A percentile compares a stretch with the other conserved stretches of the same genome.
These are phyloP conservation scores for Subacronicta megacephala DNA, from an alignment of 2,888 invertebrate species.

Conservation along the genomic window DNA sequence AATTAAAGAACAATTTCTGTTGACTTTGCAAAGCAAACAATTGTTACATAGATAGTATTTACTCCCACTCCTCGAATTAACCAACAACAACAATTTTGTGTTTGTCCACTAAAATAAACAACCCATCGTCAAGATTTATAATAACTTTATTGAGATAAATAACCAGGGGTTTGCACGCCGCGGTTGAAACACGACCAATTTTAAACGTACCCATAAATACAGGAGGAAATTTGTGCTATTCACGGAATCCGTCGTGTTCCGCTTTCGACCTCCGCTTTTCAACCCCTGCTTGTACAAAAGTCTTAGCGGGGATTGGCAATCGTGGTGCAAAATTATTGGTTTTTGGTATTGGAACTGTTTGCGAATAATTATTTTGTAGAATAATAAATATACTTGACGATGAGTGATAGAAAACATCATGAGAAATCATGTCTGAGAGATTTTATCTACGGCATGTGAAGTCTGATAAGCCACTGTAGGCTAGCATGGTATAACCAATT, in stretches of 20 bases:
- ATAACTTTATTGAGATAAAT: constrained; percentile 52
- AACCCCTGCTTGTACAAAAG: constrained; percentile 24
- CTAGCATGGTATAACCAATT: no score
- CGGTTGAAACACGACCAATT: constrained; percentile 49
- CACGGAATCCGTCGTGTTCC: constrained; percentile 50
- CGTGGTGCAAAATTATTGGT: constrained; percentile 16
- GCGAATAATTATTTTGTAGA: no score
- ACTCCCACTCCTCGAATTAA: constrained; percentile 25
- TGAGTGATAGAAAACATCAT: no score
- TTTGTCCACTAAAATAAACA: constrained; percentile 43
- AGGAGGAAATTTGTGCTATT: constrained; percentile 50
- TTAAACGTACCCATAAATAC: constrained; percentile 55
- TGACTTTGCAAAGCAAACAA: constrained; percentile 16
- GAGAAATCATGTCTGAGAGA: no score
- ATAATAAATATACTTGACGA: no score
- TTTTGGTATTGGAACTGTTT: constrained; percentile 15
- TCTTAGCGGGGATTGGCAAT: constrained; percentile 18
- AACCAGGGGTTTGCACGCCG: constrained; percentile 30
- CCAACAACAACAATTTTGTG: constrained; percentile 28
- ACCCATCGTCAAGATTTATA: constrained; percentile 48
- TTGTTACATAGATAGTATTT: constrained; percentile 14
- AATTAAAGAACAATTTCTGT: constrained; percentile 2
- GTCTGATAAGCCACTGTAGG: no score
- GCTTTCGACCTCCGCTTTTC: constrained; percentile 19
- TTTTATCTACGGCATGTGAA: no score